Evolutionary conservation across 2,888 invertebrate species (phyloP), one percentile per base, ranked within the genome.

Genomic region (Rhyacophila evoluta): DNA sequence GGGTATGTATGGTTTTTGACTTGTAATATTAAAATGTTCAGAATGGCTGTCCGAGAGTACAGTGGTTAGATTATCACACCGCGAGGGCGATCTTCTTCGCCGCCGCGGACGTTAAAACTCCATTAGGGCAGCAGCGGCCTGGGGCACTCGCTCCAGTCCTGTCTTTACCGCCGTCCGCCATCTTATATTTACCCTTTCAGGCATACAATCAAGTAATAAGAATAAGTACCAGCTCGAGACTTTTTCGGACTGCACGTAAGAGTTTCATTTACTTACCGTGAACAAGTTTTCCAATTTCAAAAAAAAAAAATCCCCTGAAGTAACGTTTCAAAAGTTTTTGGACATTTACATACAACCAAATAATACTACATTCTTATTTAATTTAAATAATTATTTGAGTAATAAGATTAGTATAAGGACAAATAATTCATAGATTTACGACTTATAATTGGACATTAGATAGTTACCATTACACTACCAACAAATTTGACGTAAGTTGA

Each of bases 181-280:
- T 55, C 55, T 55, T 55, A 55, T 55, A 55, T 55, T 55, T 55
- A 55, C 55, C 55, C 55, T 55, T 55, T 55, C 55, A 55, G 55
- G 55, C 55, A 55, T 55, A 55, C 55, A 55, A 55, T 55, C 55
- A 55, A 55, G 55, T 25, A 55, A 55, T 55, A 25, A 55, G 55
- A 55, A 55, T 25, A 55, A 55, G 55, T 55, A 55, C 25, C 25
- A 19, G 55, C 8, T 55, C 25, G 15, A 15, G 25, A 55, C 19
- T 25, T 33, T 55, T 55, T 55, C 55, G 55, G 25, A 5, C 19
- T 55, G 8, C 55, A 19, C 25, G 25, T 55, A 55, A 0, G 6
- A 19, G 12, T 19, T 55, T 55, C 55, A 25, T 55, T 55, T 55
- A 55, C 55, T 55, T 55, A 55, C 55, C n/a, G n/a, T n/a, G n/a